Conservation (phyloP, 2,113 vertebrate genomes). For the Salvelinus fontinalis region DNA sequence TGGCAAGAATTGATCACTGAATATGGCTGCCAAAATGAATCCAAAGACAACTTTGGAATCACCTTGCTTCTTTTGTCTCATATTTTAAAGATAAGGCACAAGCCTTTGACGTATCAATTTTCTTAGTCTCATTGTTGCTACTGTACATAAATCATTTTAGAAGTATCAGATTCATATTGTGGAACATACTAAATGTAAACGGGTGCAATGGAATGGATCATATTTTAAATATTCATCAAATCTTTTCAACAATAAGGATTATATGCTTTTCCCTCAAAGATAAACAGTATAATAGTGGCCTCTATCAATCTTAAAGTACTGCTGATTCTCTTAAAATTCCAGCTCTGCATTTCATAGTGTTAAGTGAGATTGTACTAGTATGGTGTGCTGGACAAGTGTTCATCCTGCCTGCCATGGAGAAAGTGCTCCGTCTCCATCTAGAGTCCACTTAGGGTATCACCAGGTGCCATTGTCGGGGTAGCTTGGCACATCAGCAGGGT, state of each 20-base stretch:
- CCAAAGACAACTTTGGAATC: not conserved
- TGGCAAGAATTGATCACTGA: not conserved
- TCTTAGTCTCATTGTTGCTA: not conserved
- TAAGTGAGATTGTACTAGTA: conserved; percentile 15
- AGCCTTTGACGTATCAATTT: conserved; percentile 7
- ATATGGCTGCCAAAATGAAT: not conserved
- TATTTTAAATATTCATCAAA: conserved; percentile 11
- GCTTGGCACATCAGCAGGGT: conserved; percentile 86
- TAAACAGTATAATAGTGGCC: not conserved
- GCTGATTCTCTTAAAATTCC: not conserved
- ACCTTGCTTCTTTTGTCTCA: not conserved
- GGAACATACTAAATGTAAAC: conserved; percentile 43
- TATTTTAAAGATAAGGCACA: conserved; percentile 43
- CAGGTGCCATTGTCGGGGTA: conserved; percentile 81
- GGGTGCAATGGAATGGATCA: conserved; percentile 39
- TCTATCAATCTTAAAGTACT: not conserved
- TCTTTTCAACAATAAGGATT: conserved; percentile 14
- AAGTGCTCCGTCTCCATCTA: conserved; percentile 51
- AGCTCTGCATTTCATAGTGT: not conserved
- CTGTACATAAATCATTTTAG: conserved; percentile 6
- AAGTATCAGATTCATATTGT: conserved; percentile 16
- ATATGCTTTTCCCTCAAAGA: not conserved
- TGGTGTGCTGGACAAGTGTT: not conserved
- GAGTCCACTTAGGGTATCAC: conserved; percentile 54
- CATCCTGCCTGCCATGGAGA: conserved; percentile 6